Conservation (phyloP, 2,888 invertebrate species). For the Nemapogon koenigi region DNA sequence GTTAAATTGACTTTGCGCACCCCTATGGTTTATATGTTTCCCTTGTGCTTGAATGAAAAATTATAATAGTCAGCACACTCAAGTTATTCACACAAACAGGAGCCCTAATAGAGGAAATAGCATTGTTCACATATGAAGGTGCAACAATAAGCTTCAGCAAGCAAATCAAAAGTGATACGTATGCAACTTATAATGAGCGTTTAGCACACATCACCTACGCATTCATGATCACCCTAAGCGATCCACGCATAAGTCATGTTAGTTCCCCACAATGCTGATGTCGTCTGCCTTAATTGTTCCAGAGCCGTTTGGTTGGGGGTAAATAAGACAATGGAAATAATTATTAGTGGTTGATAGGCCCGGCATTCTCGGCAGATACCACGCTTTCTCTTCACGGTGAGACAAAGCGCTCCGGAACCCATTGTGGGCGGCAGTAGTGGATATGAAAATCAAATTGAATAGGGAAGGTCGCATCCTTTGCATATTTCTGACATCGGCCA, state of each 20-base stretch:
- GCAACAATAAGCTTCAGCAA: no score
- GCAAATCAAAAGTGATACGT: no score
- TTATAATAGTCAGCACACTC: no score
- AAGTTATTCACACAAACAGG: no score
- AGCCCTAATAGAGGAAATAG: no score
- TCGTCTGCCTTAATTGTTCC: slow-evolving; percentile 16
- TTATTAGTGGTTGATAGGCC: slow-evolving; percentile 13
- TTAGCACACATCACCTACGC: slow-evolving; percentile 2
- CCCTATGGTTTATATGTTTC: no score
- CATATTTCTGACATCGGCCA: slow-evolving; percentile 7
- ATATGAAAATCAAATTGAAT: slow-evolving; percentile 35
- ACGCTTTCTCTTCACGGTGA: slow-evolving; percentile 17
- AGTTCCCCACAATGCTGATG: slow-evolving; percentile 10
- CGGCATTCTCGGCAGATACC: slow-evolving; percentile 22
- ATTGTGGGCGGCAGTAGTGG: slow-evolving; percentile 23
- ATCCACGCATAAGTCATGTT: slow-evolving; percentile 9
- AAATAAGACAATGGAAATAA: slow-evolving; percentile 43
- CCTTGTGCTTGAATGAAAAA: no score
- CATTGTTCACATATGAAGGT: no score
- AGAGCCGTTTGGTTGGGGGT: slow-evolving; percentile 16
- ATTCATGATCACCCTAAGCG: slow-evolving; percentile 4
- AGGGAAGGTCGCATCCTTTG: slow-evolving; percentile 16
- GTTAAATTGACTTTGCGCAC: no score
- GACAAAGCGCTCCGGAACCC: slow-evolving; percentile 28
- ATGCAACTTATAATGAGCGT: no score